Base-by-base conservation (phyloP, 2,888 invertebrate species). In the Adelphocoris suturalis region DNA sequence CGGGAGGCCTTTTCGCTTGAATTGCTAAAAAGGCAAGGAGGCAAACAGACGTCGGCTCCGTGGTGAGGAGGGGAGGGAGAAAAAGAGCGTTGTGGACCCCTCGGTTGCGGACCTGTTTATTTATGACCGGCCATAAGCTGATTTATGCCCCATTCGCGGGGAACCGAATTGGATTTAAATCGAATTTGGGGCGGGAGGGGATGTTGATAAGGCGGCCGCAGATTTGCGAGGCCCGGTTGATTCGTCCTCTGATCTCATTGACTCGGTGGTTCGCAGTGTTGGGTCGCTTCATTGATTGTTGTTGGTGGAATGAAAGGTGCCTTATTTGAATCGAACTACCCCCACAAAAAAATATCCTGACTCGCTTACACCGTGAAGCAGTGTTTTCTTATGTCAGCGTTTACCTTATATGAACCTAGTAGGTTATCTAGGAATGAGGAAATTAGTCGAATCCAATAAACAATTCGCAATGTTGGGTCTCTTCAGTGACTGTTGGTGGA, bases 81-180 rank as follows among this genome's bases (percentile, higher is more conserved):
- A 57, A 57, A 57, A 57, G 16, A 57, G 68, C 12, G 9, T 23
- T 23, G 23, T 68, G 68, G 68, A 68, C 68, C 68, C 16, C 61
- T 61, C 68, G 0, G 68, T 23, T 23, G 68, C 13, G 68, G 27
- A 12, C 68, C 68, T 68, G 23, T 68, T 68, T 68, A 68, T 68
- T 68, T 68, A 68, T 68, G 68, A 23, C 68, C 68, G 68, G 68
- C 68, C 68, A 68, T 68, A 68, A 68, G 68, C 68, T 68, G 68
- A 68, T 68, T 68, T 68, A 68, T 68, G 68, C 68, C 5, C 68
- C 68, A 68, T 68, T 23, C 68, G 68, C 3, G 68, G 68, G 68
- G 68, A 68, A 68, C 68, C 27, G 68, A 68, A 68, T 68, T 68
- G 68, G 68, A 68, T 68, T 68, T 68, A 68, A 68, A 68, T 68